These are phyloP conservation scores for Campaea margaritaria DNA, from an alignment of 2,888 invertebrate species.

Conservation along the genomic window DNA sequence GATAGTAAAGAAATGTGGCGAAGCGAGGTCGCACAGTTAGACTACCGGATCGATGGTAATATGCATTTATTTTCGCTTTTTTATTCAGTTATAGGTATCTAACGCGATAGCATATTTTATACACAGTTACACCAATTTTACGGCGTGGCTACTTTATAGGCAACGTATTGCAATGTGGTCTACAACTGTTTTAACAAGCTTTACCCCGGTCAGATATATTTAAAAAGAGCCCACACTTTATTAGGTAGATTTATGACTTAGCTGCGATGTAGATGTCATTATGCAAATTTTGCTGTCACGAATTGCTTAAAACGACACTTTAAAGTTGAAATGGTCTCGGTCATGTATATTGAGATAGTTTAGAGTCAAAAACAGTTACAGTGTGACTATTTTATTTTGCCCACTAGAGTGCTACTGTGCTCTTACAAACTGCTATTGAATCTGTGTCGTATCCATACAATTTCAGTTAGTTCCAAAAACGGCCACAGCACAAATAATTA, in stretches of 20 bases:
- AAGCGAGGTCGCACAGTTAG: background rate
- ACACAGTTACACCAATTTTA: too few relatives aligned
- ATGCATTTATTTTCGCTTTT: background rate
- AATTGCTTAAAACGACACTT: slow-evolving; percentile 35
- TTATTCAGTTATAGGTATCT: background rate
- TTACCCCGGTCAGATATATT: background rate
- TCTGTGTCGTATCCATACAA: background rate
- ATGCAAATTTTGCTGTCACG: slow-evolving; percentile 39
- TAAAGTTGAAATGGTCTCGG: slow-evolving; percentile 29
- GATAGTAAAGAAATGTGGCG: slow-evolving; percentile 23
- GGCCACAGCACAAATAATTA: slow-evolving; percentile 7
- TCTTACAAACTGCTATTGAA: background rate
- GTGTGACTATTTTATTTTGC: slow-evolving; percentile 11
- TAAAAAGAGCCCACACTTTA: background rate
- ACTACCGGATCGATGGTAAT: background rate
- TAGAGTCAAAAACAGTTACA: slow-evolving; percentile 29
- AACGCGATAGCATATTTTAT: background rate
- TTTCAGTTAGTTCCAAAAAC: slow-evolving; percentile 4
- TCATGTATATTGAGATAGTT: slow-evolving; percentile 37
- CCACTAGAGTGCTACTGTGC: background rate
- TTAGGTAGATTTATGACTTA: slow-evolving; percentile 16
- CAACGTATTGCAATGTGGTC: background rate
- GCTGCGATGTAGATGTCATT: slow-evolving; percentile 22
- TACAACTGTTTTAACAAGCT: background rate
- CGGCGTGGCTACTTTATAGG: background rate